Base-by-base conservation (phyloP, 2,888 invertebrate species). In the Desoria tigrina region DNA sequence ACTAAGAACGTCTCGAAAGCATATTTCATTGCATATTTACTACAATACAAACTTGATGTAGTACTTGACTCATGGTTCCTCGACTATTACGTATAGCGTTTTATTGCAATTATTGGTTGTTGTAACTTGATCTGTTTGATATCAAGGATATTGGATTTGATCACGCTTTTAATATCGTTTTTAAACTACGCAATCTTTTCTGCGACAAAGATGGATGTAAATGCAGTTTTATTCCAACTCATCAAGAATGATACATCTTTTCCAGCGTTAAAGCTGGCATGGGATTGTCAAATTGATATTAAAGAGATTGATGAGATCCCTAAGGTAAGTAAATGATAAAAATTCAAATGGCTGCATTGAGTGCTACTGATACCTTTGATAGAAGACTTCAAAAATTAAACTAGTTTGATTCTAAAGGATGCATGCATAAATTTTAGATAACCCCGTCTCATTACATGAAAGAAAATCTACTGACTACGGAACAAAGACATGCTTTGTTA, bases 181-280 rank as follows among this genome's bases (percentile, higher is more conserved):
- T 39, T 39, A 39, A 39, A 39, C 42, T 14, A 11, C 42, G n/a
- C n/a, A n/a, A n/a, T n/a, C n/a, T 49, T 21, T 14, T 18, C 21
- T 14, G 18, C 11, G 50, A 63, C 45, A 28, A n/a, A n/a, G n/a
- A 73, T 73, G 73, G 63, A 69, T 39, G 58, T 71, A 28, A 64
- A 50, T 26, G 45, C 66, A 39, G 68, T 68, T 24, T 54, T 73
- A 14, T 49, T 60, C 18, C 64, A 68, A 11, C 55, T 73, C 9
- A 69, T 73, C n/a, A 56, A 56, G 6, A 58, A 58, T 14, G 70
- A 68, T 24, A 61, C 24, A 1, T 63, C 67, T 23, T 69, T 70
- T n/a, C 74, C 74, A 21, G 72, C 72, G 2, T 49, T 73, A 24
- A 73, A 74, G 50, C 54, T 74, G 14, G 68, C 65, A 16, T 72